Conservation (phyloP, 2,113 vertebrate genomes). For the Budorcas taxicolor region DNA sequence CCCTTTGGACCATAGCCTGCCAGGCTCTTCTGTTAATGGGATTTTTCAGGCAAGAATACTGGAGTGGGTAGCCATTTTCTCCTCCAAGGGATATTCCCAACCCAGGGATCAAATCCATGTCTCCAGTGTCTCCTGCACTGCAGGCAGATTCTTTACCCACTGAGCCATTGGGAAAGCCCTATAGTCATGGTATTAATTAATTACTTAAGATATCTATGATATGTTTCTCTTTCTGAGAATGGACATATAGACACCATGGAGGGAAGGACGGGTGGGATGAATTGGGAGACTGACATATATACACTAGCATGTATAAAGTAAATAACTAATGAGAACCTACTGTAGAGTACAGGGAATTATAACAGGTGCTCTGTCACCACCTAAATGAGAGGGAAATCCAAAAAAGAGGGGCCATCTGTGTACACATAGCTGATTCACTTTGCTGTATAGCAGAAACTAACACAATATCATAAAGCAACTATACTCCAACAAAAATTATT, state of each 20-base stretch:
- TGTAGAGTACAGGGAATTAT: background rate
- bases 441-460: background rate
- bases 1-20: background rate
- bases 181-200: background rate
- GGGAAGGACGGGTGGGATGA: background rate
- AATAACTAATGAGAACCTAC: background rate
- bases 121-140: background rate
- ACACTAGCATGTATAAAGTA: background rate
- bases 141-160: background rate
- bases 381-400: background rate
- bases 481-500: background rate
- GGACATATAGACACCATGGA: background rate
- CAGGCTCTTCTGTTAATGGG: background rate
- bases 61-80: background rate
- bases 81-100: background rate
- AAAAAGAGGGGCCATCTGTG: background rate
- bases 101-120: background rate
- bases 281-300: background rate
- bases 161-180: background rate
- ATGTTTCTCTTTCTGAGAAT: background rate
- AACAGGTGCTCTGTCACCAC: background rate
- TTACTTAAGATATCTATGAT: background rate
- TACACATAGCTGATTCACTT: background rate
- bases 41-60: background rate
- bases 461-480: background rate